A percentile compares a stretch with the other conserved stretches of the same genome.
These are phyloP conservation scores for Trichonephila clavata DNA, from an alignment of 1,140 invertebrate genomes.

Conservation along the genomic window DNA sequence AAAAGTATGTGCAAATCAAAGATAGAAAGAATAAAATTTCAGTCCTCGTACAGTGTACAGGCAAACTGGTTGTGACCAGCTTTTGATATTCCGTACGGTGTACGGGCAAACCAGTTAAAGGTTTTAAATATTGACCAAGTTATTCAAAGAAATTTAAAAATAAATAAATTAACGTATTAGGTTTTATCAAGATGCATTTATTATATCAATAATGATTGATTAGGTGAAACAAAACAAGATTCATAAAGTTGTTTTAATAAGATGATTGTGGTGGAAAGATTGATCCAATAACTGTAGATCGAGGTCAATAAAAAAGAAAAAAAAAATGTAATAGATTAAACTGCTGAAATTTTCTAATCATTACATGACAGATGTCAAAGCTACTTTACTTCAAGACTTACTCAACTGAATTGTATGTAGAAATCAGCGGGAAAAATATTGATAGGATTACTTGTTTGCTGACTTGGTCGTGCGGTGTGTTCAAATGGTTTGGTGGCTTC, in stretches of 20 bases:
- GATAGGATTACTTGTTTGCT: conserved; percentile 25
- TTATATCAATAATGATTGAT: background rate
- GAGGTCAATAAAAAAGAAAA: background rate
- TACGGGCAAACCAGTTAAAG: no score
- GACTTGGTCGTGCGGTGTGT: conserved; percentile 38
- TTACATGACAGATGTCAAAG: background rate
- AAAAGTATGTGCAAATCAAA: no score
- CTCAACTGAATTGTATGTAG: background rate
- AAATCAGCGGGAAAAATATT: background rate
- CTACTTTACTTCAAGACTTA: background rate
- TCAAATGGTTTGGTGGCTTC: conserved; percentile 70
- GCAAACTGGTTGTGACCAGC: no score
- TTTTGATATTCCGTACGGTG: no score
- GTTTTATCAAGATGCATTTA: background rate
- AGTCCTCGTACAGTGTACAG: no score
- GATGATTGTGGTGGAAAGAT: no score
- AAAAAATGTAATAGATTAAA: background rate
- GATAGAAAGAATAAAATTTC: no score
- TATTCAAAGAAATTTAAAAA: no score
- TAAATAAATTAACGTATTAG: background rate
- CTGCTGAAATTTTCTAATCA: background rate
- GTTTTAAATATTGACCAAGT: no score
- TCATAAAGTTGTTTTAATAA: no score
- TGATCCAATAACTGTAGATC: background rate
- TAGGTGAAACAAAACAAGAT: no score